Percentiles rank a stretch among this genome's conserved stretches.
Evolutionary conservation across 2,113 vertebrate species (phyloP).

Genomic region (Myxocyprinus asiaticus): DNA sequence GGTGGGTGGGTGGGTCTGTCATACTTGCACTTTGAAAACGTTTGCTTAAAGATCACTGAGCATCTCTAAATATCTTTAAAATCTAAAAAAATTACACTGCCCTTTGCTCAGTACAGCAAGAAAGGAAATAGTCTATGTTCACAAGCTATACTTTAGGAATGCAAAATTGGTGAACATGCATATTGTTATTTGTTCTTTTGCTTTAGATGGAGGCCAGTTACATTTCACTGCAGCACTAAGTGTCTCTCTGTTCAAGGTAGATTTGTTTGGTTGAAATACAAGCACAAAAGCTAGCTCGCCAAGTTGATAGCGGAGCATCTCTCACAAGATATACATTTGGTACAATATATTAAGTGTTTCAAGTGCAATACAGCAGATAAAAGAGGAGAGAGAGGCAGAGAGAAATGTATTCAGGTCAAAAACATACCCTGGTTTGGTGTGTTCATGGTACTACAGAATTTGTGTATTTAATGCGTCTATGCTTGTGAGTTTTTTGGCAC

Average conservation of each 20-base stretch:
- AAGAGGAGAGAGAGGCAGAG: background rate
- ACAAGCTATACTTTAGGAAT: background rate
- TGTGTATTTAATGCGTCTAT: no score
- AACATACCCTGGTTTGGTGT: background rate
- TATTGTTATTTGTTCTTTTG: background rate
- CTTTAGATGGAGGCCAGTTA: background rate
- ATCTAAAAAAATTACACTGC: no score
- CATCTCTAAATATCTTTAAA: no score
- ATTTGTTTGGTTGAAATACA: background rate
- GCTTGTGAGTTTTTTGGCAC: background rate
- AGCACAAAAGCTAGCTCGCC: background rate
- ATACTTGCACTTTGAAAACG: background rate
- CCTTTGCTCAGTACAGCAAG: no score
- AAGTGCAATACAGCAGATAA: background rate
- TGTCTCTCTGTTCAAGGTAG: background rate
- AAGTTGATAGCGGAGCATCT: background rate
- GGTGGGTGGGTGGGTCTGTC: background rate
- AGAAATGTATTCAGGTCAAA: background rate
- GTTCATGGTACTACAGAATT: background rate
- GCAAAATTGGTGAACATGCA: background rate
- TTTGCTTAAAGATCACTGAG: background rate
- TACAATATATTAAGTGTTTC: background rate
- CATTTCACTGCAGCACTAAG: background rate
- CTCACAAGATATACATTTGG: background rate
- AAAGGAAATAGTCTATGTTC: background rate